These are phyloP conservation scores for Pseudeuparius sepicola DNA, from an alignment of 2,888 invertebrate species.

Conservation along the genomic window DNA sequence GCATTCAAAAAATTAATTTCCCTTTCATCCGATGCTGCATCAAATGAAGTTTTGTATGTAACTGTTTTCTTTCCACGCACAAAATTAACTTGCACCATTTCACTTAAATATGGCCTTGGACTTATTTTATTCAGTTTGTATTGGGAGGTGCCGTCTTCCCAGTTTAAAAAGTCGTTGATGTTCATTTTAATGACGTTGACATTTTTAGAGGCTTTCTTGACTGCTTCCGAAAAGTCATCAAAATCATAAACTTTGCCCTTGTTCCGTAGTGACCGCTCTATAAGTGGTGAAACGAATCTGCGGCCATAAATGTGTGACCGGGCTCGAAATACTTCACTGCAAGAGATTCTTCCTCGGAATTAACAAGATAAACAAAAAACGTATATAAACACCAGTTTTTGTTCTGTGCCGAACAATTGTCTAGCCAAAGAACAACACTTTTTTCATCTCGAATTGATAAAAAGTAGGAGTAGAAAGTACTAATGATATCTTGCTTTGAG, in stretches of 20 bases:
- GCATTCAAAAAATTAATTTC: too few relatives aligned
- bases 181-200: conserved; percentile 11
- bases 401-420: too few relatives aligned
- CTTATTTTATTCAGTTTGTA: conserved; percentile 15
- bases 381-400: too few relatives aligned
- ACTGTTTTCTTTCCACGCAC: too few relatives aligned
- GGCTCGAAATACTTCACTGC: conserved; percentile 7
- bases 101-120: conserved; percentile 13
- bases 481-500: conserved; percentile 23
- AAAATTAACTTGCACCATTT: too few relatives aligned
- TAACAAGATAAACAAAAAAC: too few relatives aligned
- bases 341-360: conserved; percentile 9
- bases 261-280: conserved; percentile 5
- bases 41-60: too few relatives aligned
- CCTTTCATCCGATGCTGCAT: too few relatives aligned
- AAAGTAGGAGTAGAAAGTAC: conserved; percentile 12
- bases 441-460: conserved; percentile 9
- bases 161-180: conserved; percentile 14
- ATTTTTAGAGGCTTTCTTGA: conserved; percentile 6
- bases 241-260: conserved; percentile 1
- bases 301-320: conserved; percentile 8
- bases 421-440: conserved; percentile 10
- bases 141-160: conserved; percentile 16
- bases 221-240: neutral
- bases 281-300: conserved; percentile 6